These are phyloP conservation scores for Hemicrepidius hirtus DNA, from an alignment of 2,888 invertebrate genomes.

Conservation along the genomic window DNA sequence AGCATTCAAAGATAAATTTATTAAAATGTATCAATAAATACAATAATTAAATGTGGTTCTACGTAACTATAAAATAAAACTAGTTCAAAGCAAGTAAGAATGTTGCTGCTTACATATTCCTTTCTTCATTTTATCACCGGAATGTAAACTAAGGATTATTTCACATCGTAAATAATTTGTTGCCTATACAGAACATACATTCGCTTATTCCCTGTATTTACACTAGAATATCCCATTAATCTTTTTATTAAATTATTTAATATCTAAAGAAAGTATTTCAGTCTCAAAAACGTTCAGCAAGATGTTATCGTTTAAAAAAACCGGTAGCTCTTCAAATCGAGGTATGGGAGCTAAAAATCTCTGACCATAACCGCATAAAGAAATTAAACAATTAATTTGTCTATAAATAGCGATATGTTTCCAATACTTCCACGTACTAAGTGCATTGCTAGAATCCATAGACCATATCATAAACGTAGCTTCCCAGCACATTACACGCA, in stretches of 20 bases:
- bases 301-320: neutral
- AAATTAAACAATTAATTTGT: slow-evolving; percentile 38
- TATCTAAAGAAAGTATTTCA: no score
- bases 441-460: slow-evolving; percentile 47
- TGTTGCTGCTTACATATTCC: slow-evolving; percentile 40
- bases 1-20: slow-evolving; percentile 30
- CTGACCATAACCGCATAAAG: neutral
- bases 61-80: slow-evolving; percentile 58
- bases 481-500: slow-evolving; percentile 36
- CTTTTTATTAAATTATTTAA: neutral
- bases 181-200: slow-evolving; percentile 13
- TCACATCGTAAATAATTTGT: slow-evolving; percentile 41
- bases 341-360: neutral
- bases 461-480: slow-evolving; percentile 43
- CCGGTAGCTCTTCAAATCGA: slow-evolving; percentile 1
- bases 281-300: no score
- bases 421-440: slow-evolving; percentile 32
- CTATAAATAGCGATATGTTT: slow-evolving; percentile 26
- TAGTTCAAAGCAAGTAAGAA: slow-evolving; percentile 51
- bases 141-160: slow-evolving; percentile 31
- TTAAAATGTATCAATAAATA: slow-evolving; percentile 67
- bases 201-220: slow-evolving; percentile 12
- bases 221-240: slow-evolving; percentile 8
- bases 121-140: slow-evolving; percentile 29
- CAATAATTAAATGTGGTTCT: slow-evolving; percentile 64